These are phyloP conservation scores for Porites rus DNA, from an alignment of 92 coral and sea anemone species.

Conservation along the genomic window DNA sequence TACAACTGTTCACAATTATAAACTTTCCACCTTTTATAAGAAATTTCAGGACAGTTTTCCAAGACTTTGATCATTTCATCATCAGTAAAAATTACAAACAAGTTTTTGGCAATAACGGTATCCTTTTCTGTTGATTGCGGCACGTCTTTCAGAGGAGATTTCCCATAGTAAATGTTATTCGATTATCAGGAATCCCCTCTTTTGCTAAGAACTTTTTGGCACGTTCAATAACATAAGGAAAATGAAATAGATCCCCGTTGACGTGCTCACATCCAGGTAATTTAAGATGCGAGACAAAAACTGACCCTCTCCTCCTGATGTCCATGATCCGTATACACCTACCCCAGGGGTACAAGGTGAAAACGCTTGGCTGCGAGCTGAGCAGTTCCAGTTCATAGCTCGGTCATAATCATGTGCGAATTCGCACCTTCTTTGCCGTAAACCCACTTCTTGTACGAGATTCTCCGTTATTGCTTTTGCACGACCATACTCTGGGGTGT, in stretches of 20 bases:
- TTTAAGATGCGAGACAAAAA: no score
- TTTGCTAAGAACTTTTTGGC: conserved; percentile 4
- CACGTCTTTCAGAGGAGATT: conserved; percentile 14
- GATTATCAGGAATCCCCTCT: not conserved
- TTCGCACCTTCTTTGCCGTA: no score
- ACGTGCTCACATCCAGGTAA: not conserved
- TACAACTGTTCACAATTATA: conserved; percentile 37
- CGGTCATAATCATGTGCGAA: no score
- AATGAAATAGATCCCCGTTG: conserved; percentile 50
- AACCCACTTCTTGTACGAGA: no score
- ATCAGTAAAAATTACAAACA: conserved; percentile 21
- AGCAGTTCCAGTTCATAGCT: no score
- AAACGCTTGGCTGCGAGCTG: no score
- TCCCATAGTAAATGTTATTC: conserved; percentile 18
- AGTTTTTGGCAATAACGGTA: conserved; percentile 28
- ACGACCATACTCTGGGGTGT: no score
- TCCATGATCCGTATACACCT: no score
- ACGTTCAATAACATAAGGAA: conserved; percentile 23
- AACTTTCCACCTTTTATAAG: conserved; percentile 27
- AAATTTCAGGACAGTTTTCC: conserved; percentile 24
- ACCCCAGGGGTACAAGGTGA: no score
- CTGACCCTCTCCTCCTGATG: no score
- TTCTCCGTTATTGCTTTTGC: no score
- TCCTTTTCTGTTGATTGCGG: conserved; percentile 12
- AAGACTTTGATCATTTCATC: conserved; percentile 32